Percentiles rank a stretch among this genome's conserved stretches.
Evolutionary conservation across 2,797 vertebrate genomes (phyloP).

Genomic region (Megaceryle alcyon): DNA sequence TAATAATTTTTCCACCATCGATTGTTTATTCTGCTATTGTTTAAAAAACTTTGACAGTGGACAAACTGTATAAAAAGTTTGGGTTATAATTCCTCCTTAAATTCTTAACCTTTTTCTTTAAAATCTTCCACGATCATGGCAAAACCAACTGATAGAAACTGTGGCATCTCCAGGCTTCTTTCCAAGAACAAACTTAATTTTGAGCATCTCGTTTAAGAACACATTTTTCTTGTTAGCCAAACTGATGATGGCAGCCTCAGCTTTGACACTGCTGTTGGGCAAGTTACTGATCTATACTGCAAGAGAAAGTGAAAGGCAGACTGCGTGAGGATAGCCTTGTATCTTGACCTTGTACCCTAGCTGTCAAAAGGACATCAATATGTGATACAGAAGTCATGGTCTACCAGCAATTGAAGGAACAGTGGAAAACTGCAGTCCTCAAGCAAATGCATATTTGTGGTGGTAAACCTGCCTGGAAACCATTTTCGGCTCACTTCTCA

Average conservation of each 20-base stretch:
- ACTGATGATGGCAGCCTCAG: accelerated
- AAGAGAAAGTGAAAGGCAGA: not conserved
- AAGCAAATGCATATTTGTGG: not conserved
- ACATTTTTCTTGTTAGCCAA: accelerated
- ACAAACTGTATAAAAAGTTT: not conserved
- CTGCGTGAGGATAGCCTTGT: accelerated
- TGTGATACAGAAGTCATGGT: accelerated
- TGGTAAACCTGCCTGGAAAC: not conserved
- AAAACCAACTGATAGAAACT: not conserved
- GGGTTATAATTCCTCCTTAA: not conserved
- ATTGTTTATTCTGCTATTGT: not conserved
- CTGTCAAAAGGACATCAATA: not conserved
- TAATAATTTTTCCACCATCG: not conserved
- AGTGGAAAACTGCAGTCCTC: not conserved
- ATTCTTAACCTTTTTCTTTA: not conserved
- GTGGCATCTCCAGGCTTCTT: not conserved
- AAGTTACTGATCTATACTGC: accelerated
- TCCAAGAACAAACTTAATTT: not conserved
- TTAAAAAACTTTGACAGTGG: not conserved
- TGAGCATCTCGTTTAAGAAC: not conserved
- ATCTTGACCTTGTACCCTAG: accelerated
- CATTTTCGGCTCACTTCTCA: not conserved
- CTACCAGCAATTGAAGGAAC: accelerated
- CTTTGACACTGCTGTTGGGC: accelerated
- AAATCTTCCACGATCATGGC: accelerated